Evolutionary conservation across 1,140 invertebrate species (phyloP), one percentile per base, ranked within the genome.

Genomic region (Dufourea novaeangliae): DNA sequence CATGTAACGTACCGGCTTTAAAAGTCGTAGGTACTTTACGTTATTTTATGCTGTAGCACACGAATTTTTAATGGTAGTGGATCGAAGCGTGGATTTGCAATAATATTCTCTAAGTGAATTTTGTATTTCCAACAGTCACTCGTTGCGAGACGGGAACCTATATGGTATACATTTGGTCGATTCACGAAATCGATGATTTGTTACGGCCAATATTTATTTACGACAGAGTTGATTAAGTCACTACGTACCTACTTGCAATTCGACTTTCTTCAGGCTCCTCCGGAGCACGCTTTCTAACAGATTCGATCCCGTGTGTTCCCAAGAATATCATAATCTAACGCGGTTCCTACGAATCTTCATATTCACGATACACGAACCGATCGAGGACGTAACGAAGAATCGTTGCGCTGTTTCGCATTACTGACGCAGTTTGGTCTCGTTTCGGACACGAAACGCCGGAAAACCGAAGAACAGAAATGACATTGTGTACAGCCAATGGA

Each of bases 401-500:
- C 71, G 66, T 34, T 59, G 52, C 50, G 56, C 34, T 11, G 57
- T 8, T 37, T 78, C 27, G 70, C 78, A 78, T 74, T 70, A 80
- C 73, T 84, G 52, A 52, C 68, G 68, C 81, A 67, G 29, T 25
- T 22, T 25, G 56, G 77, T 50, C 29, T 22, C 29, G 62, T 68
- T 46, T 37, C 67, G 56, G 29, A 68, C 71, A 41, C 57, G 82
- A 64, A 52, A 83, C 22, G 44, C 37, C 52, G 72, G 32, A 64
- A 64, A 64, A 84, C 50, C 83, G 62, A 32, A 61, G 80, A 77
- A 69, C 77, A 84, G 79, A 76, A 85, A 85, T 88, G 82, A 87
- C 83, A 87, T 86, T 88, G 87, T 76, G 83, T 86, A 86, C 86
- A 86, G 90, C 87, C 89, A 81, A 86, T 88, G 90, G 90, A 92